Evolutionary conservation across 2,113 vertebrate species (phyloP).

Genomic region (Cephalophus harveyi): DNA sequence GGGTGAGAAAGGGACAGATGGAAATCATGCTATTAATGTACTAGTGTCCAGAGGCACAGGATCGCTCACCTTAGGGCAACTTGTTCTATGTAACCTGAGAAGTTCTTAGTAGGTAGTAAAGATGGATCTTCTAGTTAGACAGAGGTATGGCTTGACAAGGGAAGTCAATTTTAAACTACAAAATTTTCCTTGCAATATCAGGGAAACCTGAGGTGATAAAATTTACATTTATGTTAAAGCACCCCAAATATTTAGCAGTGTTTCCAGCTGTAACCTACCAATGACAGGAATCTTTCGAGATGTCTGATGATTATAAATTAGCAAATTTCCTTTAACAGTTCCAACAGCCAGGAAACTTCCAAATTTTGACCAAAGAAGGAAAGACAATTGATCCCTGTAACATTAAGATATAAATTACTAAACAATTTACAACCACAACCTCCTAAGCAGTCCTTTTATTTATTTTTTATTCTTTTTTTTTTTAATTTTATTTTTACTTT

Average conservation of each 20-base stretch:
- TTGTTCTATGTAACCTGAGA: not conserved
- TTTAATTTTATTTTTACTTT: too few species aligned
- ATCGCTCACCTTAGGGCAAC: not conserved
- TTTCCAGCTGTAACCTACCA: conserved; percentile 82
- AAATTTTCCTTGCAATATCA: not conserved
- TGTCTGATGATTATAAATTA: conserved; percentile 97
- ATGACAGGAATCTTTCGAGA: conserved; percentile 96
- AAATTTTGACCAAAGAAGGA: conserved; percentile 93
- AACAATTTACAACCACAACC: not conserved
- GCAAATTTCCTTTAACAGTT: conserved; percentile 94
- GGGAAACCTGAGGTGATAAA: not conserved
- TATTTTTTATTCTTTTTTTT: too few species aligned
- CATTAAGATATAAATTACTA: conserved; percentile 57
- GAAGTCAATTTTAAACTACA: not conserved
- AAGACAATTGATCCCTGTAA: conserved; percentile 93
- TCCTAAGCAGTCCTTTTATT: not conserved
- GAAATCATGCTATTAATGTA: not conserved
- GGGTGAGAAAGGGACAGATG: not conserved
- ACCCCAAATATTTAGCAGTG: not conserved
- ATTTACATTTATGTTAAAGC: not conserved
- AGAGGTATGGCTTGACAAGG: not conserved
- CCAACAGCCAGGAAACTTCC: conserved; percentile 91
- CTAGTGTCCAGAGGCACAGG: not conserved
- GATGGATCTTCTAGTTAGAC: not conserved
- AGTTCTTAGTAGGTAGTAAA: not conserved